Evolutionary conservation across 2,888 invertebrate species (phyloP).

Genomic region (Drosophila rubida): DNA sequence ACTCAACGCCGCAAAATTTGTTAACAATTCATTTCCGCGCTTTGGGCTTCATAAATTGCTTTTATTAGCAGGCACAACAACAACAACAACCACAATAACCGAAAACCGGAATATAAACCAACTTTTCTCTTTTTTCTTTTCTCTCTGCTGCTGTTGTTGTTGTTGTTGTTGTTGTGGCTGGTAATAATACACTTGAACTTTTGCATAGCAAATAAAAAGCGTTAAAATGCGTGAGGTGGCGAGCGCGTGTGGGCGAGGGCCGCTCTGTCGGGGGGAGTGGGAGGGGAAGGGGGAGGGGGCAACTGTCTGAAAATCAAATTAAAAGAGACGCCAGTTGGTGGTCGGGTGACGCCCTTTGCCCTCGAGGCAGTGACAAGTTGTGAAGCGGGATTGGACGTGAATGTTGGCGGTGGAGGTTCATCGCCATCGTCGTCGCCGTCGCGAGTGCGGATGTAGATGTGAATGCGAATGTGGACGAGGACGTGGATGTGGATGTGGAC

Average conservation of each 20-base stretch:
- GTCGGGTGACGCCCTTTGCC: conserved; percentile 55
- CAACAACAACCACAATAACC: conserved; percentile 24
- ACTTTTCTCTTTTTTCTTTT: conserved; percentile 23
- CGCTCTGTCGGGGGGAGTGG: neutral
- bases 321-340: conserved; percentile 66
- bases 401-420: conserved; percentile 7
- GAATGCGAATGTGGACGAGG: conserved; percentile 9
- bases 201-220: conserved; percentile 79
- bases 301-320: conserved; percentile 73
- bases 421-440: too few relatives aligned
- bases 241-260: neutral
- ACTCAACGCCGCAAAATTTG: conserved; percentile 66
- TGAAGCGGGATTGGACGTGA: conserved; percentile 50
- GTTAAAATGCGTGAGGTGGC: conserved; percentile 61
- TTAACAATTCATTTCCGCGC: conserved; percentile 80
- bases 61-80: conserved; percentile 71
- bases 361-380: conserved; percentile 78
- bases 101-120: conserved; percentile 49
- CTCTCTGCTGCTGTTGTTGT: neutral
- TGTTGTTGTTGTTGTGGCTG: conserved; percentile 19
- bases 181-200: conserved; percentile 80
- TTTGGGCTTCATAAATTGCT: conserved; percentile 80
- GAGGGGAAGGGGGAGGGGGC: neutral
- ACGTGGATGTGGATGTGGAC: conserved; percentile 7
- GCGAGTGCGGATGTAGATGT: conserved; percentile 3